Conservation (phyloP, 2,888 invertebrate species). For the Lithophane ornitopus region DNA sequence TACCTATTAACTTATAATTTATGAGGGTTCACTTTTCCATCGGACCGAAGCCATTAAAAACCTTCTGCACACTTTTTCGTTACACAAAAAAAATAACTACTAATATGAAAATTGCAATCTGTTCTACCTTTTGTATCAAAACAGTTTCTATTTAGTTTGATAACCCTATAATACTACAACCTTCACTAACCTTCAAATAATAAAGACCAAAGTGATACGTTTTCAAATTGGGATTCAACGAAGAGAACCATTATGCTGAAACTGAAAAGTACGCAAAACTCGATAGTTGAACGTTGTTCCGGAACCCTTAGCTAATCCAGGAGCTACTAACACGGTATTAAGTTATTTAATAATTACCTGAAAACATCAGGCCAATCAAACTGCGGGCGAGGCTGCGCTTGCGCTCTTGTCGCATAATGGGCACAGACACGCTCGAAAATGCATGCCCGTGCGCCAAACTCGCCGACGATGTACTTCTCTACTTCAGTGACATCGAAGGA, state of each 20-base stretch:
- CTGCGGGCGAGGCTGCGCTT: constrained; percentile 82
- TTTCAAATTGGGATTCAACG: neutral
- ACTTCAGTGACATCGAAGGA: constrained; percentile 92
- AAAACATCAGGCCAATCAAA: constrained; percentile 95
- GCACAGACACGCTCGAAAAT: constrained; percentile 95
- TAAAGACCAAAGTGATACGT: neutral
- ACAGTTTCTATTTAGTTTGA: neutral
- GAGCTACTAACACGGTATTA: neutral
- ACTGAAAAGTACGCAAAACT: too few relatives aligned
- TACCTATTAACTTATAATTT: constrained; percentile 35
- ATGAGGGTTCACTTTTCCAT: constrained; percentile 6
- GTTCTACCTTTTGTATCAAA: neutral
- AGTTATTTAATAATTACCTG: constrained; percentile 89
- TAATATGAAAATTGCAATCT: neutral
- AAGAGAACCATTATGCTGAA: neutral
- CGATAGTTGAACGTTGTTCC: neutral
- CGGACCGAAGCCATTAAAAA: neutral
- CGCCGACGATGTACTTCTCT: constrained; percentile 94
- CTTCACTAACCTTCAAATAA: neutral
- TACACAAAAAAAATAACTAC: neutral
- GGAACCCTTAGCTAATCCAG: neutral
- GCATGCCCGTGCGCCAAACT: constrained; percentile 95
- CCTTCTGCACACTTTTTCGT: neutral
- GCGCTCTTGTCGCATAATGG: constrained; percentile 92
- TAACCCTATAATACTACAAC: neutral